These are phyloP conservation scores for Poeciliopsis paucimaculata DNA, from an alignment of 2,797 vertebrate genomes.

Conservation along the genomic window DNA sequence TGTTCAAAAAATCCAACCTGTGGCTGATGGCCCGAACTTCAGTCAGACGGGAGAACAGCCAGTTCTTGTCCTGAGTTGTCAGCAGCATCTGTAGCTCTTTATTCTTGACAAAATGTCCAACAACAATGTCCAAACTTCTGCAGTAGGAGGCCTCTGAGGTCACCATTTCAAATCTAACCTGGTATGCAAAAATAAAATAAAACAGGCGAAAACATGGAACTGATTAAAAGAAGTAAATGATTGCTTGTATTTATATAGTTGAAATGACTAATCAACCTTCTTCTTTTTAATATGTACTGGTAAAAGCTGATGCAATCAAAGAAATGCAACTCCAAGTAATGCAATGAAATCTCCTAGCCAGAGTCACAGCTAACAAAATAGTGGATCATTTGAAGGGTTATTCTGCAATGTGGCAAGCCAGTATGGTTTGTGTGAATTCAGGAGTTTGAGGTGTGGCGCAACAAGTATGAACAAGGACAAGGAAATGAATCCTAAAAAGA, in stretches of 20 bases:
- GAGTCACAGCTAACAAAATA: background rate
- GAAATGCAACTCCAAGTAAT: background rate
- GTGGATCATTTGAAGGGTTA: background rate
- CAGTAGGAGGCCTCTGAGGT: constrained; percentile 95
- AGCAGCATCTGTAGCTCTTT: constrained; percentile 83
- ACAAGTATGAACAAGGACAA: background rate
- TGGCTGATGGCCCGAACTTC: constrained; percentile 92
- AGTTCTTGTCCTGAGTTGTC: constrained; percentile 90
- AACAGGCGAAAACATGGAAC: background rate
- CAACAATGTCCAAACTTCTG: constrained; percentile 92
- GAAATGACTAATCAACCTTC: background rate
- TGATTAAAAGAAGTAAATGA: background rate
- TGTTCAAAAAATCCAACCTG: constrained; percentile 74
- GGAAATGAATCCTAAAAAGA: constrained; percentile 13
- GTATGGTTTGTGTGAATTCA: background rate
- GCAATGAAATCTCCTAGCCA: background rate
- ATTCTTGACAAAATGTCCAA: constrained; percentile 92
- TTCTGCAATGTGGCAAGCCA: constrained; percentile 39
- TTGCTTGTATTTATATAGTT: fast-evolving
- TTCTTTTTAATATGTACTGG: background rate
- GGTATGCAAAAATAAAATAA: constrained; percentile 1
- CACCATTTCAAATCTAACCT: constrained; percentile 96
- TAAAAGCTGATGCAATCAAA: background rate
- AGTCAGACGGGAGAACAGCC: constrained; percentile 93
- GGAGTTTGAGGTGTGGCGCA: constrained; percentile 2